Percentiles rank a stretch among this genome's conserved stretches.
These are phyloP conservation scores for Argentina silus DNA, from an alignment of 2,797 vertebrate species.

Conservation along the genomic window DNA sequence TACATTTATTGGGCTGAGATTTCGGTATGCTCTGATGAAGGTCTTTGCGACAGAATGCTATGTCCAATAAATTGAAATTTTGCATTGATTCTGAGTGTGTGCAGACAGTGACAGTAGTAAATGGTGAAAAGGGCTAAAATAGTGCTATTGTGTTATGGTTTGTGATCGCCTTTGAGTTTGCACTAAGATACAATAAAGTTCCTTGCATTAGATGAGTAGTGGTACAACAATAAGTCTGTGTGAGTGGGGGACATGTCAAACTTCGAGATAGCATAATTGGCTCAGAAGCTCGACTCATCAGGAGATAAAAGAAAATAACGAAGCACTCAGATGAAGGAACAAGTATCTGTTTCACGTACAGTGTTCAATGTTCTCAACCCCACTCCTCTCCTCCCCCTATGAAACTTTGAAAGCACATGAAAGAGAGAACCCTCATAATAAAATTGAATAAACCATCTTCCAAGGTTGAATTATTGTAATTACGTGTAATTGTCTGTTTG, in stretches of 20 bases:
- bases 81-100: too few species aligned
- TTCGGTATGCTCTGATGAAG: too few species aligned
- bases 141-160: background rate
- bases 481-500: constrained; percentile 77
- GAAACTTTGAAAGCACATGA: constrained; percentile 55
- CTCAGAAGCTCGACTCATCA: constrained; percentile 36
- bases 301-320: constrained; percentile 49
- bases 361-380: constrained; percentile 45
- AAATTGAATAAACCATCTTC: constrained; percentile 77
- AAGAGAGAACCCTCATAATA: constrained; percentile 72
- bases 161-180: constrained; percentile 34
- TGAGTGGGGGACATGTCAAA: constrained; percentile 28
- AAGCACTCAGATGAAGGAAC: constrained; percentile 47
- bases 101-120: background rate
- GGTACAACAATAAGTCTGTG: background rate
- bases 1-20: too few species aligned
- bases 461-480: constrained; percentile 79
- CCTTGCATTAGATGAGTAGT: constrained; percentile 21
- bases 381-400: constrained; percentile 9
- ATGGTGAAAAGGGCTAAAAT: background rate
- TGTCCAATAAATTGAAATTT: too few species aligned
- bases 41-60: too few species aligned
- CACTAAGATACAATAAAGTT: constrained; percentile 54
- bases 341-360: constrained; percentile 70
- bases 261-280: constrained; percentile 53